Conservation (phyloP, 2,113 vertebrate species). For the Cheirogaleus medius region DNA sequence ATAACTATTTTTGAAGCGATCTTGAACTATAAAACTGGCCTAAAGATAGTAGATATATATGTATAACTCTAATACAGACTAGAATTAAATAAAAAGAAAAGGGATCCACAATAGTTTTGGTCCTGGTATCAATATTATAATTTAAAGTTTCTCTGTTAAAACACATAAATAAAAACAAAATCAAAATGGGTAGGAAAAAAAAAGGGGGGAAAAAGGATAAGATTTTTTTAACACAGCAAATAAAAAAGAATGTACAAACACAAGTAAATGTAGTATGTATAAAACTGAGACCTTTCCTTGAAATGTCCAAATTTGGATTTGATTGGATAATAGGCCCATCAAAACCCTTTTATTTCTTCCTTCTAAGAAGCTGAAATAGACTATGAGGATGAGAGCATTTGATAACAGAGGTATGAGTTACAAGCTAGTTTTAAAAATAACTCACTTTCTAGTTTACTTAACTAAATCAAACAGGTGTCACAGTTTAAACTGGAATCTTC, state of each 20-base stretch:
- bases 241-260: not conserved
- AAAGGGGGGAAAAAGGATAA: not conserved
- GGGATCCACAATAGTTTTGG: not conserved
- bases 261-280: not conserved
- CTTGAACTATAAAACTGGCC: not conserved
- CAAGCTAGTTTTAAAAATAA: not conserved
- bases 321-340: not conserved
- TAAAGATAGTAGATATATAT: not conserved
- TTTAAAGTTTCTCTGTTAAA: not conserved
- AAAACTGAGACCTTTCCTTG: not conserved
- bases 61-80: not conserved
- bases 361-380: not conserved
- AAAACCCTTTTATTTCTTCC: not conserved
- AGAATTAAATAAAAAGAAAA: not conserved
- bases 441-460: not conserved
- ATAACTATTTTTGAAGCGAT: not conserved
- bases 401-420: not conserved
- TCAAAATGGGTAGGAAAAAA: not conserved
- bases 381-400: fast-evolving
- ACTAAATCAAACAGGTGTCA: constrained; percentile 14
- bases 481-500: constrained; percentile 20
- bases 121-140: not conserved
- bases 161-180: not conserved
- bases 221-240: not conserved
- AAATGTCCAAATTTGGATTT: not conserved